Percentiles rank a stretch among this genome's conserved stretches.
These are phyloP conservation scores for Hemibagrus wyckioides DNA, from an alignment of 2,113 vertebrate species.

Conservation along the genomic window DNA sequence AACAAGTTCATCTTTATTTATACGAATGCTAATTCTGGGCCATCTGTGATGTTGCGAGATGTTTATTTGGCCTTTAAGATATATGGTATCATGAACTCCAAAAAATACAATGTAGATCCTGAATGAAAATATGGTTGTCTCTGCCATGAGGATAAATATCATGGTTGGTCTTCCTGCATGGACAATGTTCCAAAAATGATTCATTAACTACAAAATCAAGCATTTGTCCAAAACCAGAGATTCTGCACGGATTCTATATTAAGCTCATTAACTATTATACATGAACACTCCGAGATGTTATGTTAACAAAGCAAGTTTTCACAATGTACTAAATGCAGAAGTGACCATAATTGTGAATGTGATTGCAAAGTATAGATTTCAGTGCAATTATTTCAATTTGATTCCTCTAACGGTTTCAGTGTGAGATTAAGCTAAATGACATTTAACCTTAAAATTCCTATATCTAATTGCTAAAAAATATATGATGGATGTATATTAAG, in stretches of 20 bases:
- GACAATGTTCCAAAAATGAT: not conserved
- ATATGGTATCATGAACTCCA: not conserved
- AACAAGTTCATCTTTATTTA: not conserved
- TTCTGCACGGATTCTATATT: not conserved
- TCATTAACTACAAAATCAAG: not conserved
- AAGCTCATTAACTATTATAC: not conserved
- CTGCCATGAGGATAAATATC: not conserved
- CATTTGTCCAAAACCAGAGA: not conserved
- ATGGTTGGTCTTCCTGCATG: not conserved
- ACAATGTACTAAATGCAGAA: not conserved
- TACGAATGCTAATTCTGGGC: not conserved
- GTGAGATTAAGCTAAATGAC: not conserved
- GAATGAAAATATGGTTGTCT: not conserved
- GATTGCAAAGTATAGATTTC: not conserved
- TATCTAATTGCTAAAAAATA: no score
- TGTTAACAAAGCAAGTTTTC: not conserved
- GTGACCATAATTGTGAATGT: not conserved
- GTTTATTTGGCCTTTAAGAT: not conserved
- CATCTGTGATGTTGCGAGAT: not conserved
- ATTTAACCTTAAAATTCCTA: no score
- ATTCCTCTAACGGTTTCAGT: not conserved
- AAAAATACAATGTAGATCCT: not conserved
- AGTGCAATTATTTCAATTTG: not conserved
- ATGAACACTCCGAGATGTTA: not conserved
- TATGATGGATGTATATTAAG: not conserved